Base-by-base conservation (phyloP, 2,797 vertebrate species). In the Onychomys torridus region DNA sequence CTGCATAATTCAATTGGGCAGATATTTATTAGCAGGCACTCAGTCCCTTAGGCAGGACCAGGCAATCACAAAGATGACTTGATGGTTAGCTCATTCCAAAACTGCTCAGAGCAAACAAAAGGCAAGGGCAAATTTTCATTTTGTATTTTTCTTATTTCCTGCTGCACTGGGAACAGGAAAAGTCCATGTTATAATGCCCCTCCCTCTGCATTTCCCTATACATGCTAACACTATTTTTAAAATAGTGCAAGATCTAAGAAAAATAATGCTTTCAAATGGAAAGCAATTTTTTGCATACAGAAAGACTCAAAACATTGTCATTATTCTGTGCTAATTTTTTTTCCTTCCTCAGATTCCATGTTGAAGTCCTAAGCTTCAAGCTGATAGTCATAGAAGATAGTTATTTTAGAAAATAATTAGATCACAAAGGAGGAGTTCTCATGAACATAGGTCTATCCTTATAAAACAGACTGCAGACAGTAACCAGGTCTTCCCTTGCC, bases 61-160 rank as follows among this genome's bases (percentile, higher is more conserved):
- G n/a, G 69, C 27, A 93, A 83, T 65, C 83, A 46, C 37, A 87
- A 88, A 49, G 27, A 92, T 77, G 11, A 84, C n/a, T 87, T 92
- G 93, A 79, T 29, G 5, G 5, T 84, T 91, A 86, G 13, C 5
- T 19, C 19, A 63, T 43, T 6, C 29, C 85, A 86, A 91, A 83
- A 46, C 52, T 94, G 43, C 37, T 95, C 77, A 90, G 3, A 71
- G 34, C 17, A 88, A 95, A 87, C 13, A 55, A 93, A 81, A 87
- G 17, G 13, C 52, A 95, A 87, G 14, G n/a, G 46, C 6, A 73
- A 67, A 73, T 17, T 73, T 34, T 83, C 11, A 37, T 34, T 90
- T 75, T 37, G n/a, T 73, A 65, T 76, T 59, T 89, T 96, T 76
- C 25, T 14, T 90, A 61, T 67, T 21, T 21, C 61, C 17, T 73